A percentile compares a stretch with the other conserved stretches of the same genome.
Evolutionary conservation across 2,113 vertebrate species (phyloP).

Genomic region (Chaenogobius annularis): DNA sequence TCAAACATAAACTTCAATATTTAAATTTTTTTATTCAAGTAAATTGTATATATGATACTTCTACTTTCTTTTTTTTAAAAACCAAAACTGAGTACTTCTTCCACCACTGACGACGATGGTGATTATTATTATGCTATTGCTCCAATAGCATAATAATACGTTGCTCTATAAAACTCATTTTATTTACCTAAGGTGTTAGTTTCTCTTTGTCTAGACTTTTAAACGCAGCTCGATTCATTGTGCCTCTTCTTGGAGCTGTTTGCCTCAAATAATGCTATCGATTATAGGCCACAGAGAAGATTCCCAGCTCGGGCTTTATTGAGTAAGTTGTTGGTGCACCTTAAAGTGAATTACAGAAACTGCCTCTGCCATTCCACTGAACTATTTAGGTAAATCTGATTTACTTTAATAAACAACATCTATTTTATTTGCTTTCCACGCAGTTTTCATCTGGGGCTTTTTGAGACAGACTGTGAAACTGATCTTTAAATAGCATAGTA

Average conservation of each 20-base stretch:
- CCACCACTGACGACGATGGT: too few relatives aligned
- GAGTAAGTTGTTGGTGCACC: constrained; percentile 72
- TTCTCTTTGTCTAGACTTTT: constrained; percentile 33
- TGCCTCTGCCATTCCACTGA: constrained; percentile 65
- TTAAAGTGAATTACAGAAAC: constrained; percentile 74
- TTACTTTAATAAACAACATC: constrained; percentile 69
- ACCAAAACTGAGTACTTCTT: too few relatives aligned
- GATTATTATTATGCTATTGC: too few relatives aligned
- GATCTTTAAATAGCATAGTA: not conserved
- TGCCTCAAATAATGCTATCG: constrained; percentile 64
- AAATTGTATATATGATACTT: too few relatives aligned
- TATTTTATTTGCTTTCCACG: constrained; percentile 68
- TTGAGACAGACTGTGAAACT: constrained; percentile 7
- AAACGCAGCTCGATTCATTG: constrained; percentile 61
- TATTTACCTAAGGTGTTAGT: constrained; percentile 23
- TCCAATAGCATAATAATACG: too few relatives aligned
- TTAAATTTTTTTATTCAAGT: too few relatives aligned
- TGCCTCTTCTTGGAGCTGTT: constrained; percentile 39
- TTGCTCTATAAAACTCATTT: constrained; percentile 27
- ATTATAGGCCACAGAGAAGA: constrained; percentile 65
- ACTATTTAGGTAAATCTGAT: constrained; percentile 72
- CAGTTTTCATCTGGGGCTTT: constrained; percentile 58
- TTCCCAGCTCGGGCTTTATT: constrained; percentile 64
- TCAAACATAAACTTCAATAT: too few relatives aligned
- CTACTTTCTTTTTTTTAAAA: too few relatives aligned